Percentiles rank a stretch among this genome's conserved stretches.
Evolutionary conservation across 2,888 invertebrate species (phyloP).

Genomic region (Crepidodera aurea): DNA sequence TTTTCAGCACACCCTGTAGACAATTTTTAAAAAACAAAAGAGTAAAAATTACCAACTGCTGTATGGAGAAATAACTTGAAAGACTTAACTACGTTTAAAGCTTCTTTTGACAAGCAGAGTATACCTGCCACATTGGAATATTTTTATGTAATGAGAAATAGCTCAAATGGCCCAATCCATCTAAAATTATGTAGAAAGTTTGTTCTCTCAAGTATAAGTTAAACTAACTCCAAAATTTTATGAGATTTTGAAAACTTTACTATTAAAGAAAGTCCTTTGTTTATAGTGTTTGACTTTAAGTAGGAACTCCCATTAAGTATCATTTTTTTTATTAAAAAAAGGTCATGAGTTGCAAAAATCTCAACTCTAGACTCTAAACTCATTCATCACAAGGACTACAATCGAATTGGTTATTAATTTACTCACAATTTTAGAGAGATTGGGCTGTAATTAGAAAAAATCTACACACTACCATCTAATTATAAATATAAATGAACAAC

Average conservation of each 20-base stretch:
- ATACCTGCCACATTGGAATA: slow-evolving; percentile 35
- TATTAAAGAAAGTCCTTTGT: too few species aligned
- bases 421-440: slow-evolving; percentile 3
- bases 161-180: slow-evolving; percentile 11
- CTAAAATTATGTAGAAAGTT: too few species aligned
- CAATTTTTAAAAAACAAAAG: background rate
- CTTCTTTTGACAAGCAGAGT: slow-evolving; percentile 37
- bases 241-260: too few species aligned
- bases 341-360: too few species aligned
- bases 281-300: too few species aligned
- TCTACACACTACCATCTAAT: slow-evolving; percentile 26
- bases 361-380: too few species aligned
- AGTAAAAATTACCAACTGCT: slow-evolving; percentile 18
- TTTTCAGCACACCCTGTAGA: slow-evolving; percentile 18
- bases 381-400: too few species aligned
- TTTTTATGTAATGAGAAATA: slow-evolving; percentile 21
- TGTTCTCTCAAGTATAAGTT: too few species aligned
- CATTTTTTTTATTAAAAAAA: too few species aligned
- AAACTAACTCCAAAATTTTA: too few species aligned
- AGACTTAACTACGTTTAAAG: slow-evolving; percentile 39
- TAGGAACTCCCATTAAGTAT: too few species aligned
- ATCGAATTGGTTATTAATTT: too few species aligned
- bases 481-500: slow-evolving; percentile 38
- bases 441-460: slow-evolving; percentile 18
- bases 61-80: slow-evolving; percentile 33